Conservation (phyloP, 37 sponge, comb jelly and placozoan species). For the Axinella damicornis region DNA sequence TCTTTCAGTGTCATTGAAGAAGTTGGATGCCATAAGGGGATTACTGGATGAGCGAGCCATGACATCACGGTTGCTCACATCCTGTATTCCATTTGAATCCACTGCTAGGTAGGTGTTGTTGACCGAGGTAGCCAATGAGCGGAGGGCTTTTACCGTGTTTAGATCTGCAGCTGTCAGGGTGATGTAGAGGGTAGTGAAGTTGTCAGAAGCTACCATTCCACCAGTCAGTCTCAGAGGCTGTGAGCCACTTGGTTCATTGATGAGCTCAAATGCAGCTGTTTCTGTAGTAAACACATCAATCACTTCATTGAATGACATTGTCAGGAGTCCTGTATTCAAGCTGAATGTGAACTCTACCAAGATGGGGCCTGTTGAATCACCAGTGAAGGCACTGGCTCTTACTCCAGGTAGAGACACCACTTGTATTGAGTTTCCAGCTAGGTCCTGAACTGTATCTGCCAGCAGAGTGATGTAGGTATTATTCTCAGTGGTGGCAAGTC, state of each 20-base stretch:
- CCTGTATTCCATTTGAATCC: conserved; percentile 42
- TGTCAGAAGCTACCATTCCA: conserved; percentile 18
- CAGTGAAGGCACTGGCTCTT: conserved; percentile 5
- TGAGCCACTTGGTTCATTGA: conserved; percentile 51
- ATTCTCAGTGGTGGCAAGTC: conserved; percentile 30
- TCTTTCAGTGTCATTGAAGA: conserved; percentile 50
- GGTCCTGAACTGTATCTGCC: conserved; percentile 49
- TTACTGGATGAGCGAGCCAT: conserved; percentile 6
- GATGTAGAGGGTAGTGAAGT: conserved; percentile 42
- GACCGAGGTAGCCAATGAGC: conserved; percentile 39
- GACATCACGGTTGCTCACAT: conserved; percentile 54
- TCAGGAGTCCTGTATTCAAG: conserved; percentile 60
- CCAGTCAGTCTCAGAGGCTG: conserved; percentile 38
- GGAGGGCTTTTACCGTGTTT: conserved; percentile 62
- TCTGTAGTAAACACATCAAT: conserved; percentile 56
- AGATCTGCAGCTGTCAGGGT: conserved; percentile 56
- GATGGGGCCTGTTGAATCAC: conserved; percentile 65
- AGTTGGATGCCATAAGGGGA: conserved; percentile 36
- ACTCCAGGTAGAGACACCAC: conserved; percentile 52
- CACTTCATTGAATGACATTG: conserved; percentile 73
- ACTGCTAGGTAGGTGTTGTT: conserved; percentile 71
- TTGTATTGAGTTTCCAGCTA: conserved; percentile 49
- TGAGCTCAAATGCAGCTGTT: conserved; percentile 40
- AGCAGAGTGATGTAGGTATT: conserved; percentile 60
- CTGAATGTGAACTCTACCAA: conserved; percentile 58